Evolutionary conservation across 1,140 invertebrate species (phyloP), one percentile per base, ranked within the genome.

Genomic region (Heliconius congener): DNA sequence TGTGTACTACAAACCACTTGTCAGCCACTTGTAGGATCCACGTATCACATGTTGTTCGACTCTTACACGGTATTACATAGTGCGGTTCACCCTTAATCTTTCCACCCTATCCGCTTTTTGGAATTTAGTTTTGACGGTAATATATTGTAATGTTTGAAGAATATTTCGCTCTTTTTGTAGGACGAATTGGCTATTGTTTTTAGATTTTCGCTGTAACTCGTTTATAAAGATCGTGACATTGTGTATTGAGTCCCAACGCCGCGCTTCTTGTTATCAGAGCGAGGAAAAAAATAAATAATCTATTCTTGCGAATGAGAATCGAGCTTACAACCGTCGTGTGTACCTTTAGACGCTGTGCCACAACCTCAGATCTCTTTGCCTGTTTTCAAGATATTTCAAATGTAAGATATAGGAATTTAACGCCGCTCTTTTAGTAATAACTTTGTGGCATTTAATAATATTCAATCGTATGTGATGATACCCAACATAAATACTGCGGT

Each of bases 71-170:
- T 11, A 23, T 19, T 30, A 66, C 60, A 66, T 66, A 66, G 3
- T 66, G 60, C 60, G 60, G 60, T 66, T 27, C n/a, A 66, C 60
- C 60, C 27, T 66, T 66, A 66, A 66, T 30, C 60, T 66, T 66
- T 66, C 13, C 9, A 66, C 27, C 57, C 57, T 16, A 66, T 66
- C 1, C 60, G 11, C 9, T 23, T 9, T 37, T 57, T 23, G 19
- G n/a, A 57, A n/a, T 57, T 57, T 57, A 57, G 55, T 57, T 23
- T 23, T 23, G 55, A 23, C 3, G 23, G 8, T 57, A n/a, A 52
- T 57, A 57, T 57, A 23, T 57, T n/a, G 2, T 55, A 37, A 55
- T 55, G 52, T 55, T 23, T 57, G 55, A 23, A n/a, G 19, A 11
- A 57, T 57, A n/a, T 57, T 23, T 23, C n/a, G n/a, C 6, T 57